phyloP scores from a whole-genome alignment of 2,797 vertebrate species.

The Arrhamphus sclerolepis region DNA sequence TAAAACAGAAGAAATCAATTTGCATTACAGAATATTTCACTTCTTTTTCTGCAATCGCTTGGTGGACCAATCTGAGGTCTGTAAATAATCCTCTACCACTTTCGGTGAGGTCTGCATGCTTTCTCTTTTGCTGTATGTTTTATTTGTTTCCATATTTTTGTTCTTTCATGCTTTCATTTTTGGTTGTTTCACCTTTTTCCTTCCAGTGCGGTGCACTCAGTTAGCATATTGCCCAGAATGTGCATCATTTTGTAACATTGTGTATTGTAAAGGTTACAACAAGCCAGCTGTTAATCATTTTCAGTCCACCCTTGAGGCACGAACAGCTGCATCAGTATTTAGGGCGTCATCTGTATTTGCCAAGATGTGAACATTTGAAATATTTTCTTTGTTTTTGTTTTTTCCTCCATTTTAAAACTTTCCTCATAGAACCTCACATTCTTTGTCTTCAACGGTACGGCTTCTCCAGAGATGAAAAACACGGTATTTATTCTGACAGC shows the following conservation, averaged over 20 bases:
- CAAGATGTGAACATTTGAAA: conserved; percentile 15
- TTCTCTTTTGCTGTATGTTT: conserved; percentile 34
- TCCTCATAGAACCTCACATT: neutral
- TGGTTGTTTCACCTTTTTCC: too few species aligned
- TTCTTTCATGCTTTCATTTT: neutral
- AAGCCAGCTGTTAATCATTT: conserved; percentile 40
- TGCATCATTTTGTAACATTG: conserved; percentile 11
- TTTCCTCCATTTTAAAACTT: neutral
- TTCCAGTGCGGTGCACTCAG: too few species aligned
- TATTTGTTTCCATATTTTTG: conserved; percentile 15
- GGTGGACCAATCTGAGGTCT: conserved; percentile 43
- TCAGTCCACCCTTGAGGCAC: conserved; percentile 28
- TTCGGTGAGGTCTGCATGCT: conserved; percentile 51
- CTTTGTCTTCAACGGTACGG: neutral
- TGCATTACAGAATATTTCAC: conserved; percentile 27
- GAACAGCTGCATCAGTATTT: conserved; percentile 6
- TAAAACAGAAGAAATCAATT: conserved; percentile 45
- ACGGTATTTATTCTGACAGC: neutral
- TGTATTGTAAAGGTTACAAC: conserved; percentile 45
- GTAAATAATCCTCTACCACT: conserved; percentile 44
- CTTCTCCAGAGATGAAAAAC: too few species aligned
- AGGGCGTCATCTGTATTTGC: conserved; percentile 21
- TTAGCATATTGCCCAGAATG: too few species aligned
- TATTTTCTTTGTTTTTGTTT: too few species aligned
- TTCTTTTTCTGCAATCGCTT: conserved; percentile 39